Conservation (phyloP, 2,113 vertebrate species). For the Stictonetta naevosa region DNA sequence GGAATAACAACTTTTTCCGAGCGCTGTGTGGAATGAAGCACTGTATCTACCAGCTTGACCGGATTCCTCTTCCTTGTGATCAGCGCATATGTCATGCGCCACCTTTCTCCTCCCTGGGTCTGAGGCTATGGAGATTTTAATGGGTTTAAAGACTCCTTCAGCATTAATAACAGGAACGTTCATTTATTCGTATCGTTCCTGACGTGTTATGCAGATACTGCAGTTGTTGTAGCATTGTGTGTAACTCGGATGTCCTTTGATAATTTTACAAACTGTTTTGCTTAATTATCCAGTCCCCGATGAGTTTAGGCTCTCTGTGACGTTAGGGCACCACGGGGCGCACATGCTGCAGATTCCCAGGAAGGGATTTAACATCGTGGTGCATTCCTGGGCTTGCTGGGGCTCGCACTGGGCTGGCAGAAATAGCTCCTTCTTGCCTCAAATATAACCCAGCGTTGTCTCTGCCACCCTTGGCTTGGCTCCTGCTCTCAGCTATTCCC, state of each 20-base stretch:
- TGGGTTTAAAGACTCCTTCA: constrained; percentile 49
- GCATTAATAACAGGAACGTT: not conserved
- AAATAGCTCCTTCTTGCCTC: not conserved
- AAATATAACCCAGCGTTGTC: not conserved
- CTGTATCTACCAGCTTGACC: constrained; percentile 42
- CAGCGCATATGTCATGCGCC: not conserved
- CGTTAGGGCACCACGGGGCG: rapidly evolving
- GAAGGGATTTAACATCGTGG: not conserved
- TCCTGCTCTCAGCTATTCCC: not conserved
- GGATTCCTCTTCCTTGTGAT: constrained; percentile 24
- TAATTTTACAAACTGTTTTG: constrained; percentile 59
- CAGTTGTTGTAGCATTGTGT: not conserved
- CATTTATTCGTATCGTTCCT: constrained; percentile 46
- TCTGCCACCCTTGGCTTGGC: rapidly evolving
- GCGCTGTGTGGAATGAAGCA: not conserved
- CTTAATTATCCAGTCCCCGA: constrained; percentile 37
- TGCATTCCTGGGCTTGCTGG: not conserved
- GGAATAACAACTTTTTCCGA: constrained; percentile 42
- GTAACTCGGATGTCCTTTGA: not conserved
- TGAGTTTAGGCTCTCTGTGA: constrained; percentile 15
- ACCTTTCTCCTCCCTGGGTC: constrained; percentile 24
- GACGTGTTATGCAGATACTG: constrained; percentile 40
- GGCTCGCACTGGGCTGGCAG: not conserved
- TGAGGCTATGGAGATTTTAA: not conserved
- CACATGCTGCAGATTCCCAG: not conserved